These are phyloP conservation scores for Eustalomyia histrio DNA, from an alignment of 2,888 invertebrate genomes.

Conservation along the genomic window DNA sequence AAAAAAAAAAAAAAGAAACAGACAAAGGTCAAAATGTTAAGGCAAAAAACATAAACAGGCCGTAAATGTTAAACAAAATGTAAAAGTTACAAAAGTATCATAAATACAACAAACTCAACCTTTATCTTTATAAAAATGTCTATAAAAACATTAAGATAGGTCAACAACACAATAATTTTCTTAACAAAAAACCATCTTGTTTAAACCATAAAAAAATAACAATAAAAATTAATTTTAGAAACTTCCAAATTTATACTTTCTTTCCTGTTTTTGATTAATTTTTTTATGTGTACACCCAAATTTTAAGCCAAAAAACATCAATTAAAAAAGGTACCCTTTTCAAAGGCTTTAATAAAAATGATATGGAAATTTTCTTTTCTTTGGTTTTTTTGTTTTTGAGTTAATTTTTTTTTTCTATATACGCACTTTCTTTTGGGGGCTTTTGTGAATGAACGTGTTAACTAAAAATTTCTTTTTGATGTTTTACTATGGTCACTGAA, in stretches of 20 bases:
- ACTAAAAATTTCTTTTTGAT: constrained; percentile 50
- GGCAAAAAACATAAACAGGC: constrained; percentile 25
- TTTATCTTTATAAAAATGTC: constrained; percentile 46
- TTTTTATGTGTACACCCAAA: constrained; percentile 6
- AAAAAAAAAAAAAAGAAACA: not conserved
- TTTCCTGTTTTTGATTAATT: constrained; percentile 49
- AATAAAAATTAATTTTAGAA: constrained; percentile 15
- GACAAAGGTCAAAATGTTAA: constrained; percentile 36
- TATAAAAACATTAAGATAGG: constrained; percentile 40
- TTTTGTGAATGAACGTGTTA: constrained; percentile 42
- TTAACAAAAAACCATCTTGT: not conserved
- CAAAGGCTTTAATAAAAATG: constrained; percentile 12
- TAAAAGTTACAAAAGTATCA: constrained; percentile 27
- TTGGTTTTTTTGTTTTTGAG: not conserved
- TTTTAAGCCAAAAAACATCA: constrained; percentile 32
- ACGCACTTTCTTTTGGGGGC: constrained; percentile 34
- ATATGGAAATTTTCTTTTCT: constrained; percentile 12
- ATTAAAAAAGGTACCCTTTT: constrained; percentile 42
- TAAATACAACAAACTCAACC: constrained; percentile 10
- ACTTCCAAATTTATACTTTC: not conserved
- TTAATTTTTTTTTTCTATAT: constrained; percentile 7
- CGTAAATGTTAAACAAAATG: constrained; percentile 55
- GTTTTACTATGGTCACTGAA: constrained; percentile 38
- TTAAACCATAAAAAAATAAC: constrained; percentile 3
- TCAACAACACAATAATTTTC: constrained; percentile 14